Conservation (phyloP, 2,797 vertebrate genomes). For the Urophycis tenuis region DNA sequence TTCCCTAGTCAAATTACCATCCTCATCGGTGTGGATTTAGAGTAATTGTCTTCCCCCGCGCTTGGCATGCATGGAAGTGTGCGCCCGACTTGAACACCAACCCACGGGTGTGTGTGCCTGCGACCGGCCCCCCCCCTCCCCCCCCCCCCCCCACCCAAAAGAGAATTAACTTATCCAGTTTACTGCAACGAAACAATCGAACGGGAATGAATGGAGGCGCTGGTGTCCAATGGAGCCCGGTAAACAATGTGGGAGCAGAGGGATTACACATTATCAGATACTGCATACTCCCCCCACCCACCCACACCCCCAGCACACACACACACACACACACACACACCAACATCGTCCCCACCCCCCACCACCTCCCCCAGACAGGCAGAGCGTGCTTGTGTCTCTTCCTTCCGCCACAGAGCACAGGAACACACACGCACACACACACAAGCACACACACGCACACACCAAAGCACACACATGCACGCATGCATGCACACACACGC, state of each 20-base stretch:
- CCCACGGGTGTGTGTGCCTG: neutral
- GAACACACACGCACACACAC: neutral
- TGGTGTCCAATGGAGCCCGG: constrained; percentile 41
- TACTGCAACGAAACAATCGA: constrained; percentile 50
- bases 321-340: constrained; percentile 9
- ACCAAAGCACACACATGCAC: neutral
- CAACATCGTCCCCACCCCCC: neutral
- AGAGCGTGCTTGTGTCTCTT: constrained; percentile 20
- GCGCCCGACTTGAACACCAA: neutral
- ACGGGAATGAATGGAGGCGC: constrained; percentile 56
- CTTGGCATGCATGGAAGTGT: constrained; percentile 50
- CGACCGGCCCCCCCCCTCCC: neutral
- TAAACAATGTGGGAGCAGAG: constrained; percentile 52
- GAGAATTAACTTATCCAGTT: constrained; percentile 62
- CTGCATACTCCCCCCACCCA: constrained; percentile 34
- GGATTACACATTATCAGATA: constrained; percentile 47
- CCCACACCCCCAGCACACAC: neutral
- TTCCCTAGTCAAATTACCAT: neutral
- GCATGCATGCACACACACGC: neutral
- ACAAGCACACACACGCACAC: neutral
- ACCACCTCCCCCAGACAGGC: neutral
- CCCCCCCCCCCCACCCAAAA: constrained; percentile 46
- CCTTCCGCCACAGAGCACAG: constrained; percentile 2
- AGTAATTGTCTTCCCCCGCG: constrained; percentile 6
- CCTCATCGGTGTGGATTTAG: neutral